Evolutionary conservation across 1,140 invertebrate genomes (phyloP), one percentile per base, ranked within the genome.

Genomic region (Hermetia illucens): DNA sequence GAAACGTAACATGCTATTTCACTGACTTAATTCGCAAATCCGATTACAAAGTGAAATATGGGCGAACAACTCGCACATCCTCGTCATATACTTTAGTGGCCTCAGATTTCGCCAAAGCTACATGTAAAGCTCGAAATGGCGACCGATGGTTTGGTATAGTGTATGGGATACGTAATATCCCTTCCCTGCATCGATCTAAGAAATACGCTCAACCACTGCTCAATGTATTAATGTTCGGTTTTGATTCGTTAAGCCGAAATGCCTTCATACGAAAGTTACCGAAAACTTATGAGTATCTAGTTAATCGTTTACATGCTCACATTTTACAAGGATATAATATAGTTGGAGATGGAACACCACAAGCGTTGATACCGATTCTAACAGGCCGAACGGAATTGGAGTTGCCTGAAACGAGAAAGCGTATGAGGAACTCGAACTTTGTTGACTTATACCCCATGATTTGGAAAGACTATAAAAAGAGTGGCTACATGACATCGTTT

Each of bases 321-420:
- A 66, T 89, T 5, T 55, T 93, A 1, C 66, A 87, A 51, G 82
- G 85, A 41, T 87, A 90, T 46, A 93, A 93, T 51, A 92, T 94
- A 38, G 79, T 95, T 2, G 91, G 91, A 0, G 92, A 96, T 63
- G 91, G 91, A 0, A 95, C 91, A 0, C 87, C 90, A 0, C 88
- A 93, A 48, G 88, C 91, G 0, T 61, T 94, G 15, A 85, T 93
- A 25, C 91, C 91, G 0, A 81, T 96, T 31, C 63, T 96, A 0
- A 93, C 90, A 0, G 84, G 85, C 12, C 77, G 81, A 58, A 91
- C 81, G 0, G 91, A 96, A 60, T 53, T 82, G 4, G 90, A 94
- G 59, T 56, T 92, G 18, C 87, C 86, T 0, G 83, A 91, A 48
- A 81, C 83, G 1, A 69, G 91, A 32, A 85, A 83, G 55, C 70